These are phyloP conservation scores for Callaeas wilsoni DNA, from an alignment of 2,113 vertebrate species.

Conservation along the genomic window DNA sequence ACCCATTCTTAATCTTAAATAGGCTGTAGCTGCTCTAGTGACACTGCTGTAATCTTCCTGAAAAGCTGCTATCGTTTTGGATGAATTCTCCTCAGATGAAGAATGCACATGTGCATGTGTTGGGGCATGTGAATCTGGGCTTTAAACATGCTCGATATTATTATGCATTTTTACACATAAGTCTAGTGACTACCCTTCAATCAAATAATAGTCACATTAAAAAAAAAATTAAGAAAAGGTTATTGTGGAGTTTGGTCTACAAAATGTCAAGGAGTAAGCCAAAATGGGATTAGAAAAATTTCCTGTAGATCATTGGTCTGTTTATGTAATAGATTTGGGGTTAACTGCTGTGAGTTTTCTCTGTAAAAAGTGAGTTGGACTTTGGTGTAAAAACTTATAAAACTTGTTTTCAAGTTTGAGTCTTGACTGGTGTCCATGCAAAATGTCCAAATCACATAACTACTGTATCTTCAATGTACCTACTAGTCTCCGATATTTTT, in stretches of 20 bases:
- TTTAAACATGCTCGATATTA: neutral
- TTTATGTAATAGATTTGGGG: neutral
- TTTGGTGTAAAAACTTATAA: neutral
- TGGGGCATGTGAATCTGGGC: neutral
- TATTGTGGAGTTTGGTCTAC: neutral
- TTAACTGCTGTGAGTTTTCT: neutral
- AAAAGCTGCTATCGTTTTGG: neutral
- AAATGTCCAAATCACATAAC: neutral
- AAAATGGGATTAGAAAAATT: neutral
- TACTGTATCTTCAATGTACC: neutral
- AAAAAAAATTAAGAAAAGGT: accelerated
- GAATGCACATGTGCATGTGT: accelerated
- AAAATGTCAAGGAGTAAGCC: neutral
- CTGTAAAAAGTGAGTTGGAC: neutral
- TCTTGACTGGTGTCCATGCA: neutral
- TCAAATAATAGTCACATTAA: neutral
- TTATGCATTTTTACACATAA: neutral
- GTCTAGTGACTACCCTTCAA: neutral
- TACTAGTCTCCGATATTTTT: neutral
- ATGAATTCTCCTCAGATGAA: neutral
- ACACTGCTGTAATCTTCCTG: neutral
- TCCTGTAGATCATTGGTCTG: neutral
- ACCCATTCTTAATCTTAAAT: neutral
- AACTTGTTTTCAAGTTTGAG: neutral
- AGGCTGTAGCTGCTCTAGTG: neutral